Evolutionary conservation across 1,140 invertebrate species (phyloP).

Genomic region (Hesperophylax magnus): DNA sequence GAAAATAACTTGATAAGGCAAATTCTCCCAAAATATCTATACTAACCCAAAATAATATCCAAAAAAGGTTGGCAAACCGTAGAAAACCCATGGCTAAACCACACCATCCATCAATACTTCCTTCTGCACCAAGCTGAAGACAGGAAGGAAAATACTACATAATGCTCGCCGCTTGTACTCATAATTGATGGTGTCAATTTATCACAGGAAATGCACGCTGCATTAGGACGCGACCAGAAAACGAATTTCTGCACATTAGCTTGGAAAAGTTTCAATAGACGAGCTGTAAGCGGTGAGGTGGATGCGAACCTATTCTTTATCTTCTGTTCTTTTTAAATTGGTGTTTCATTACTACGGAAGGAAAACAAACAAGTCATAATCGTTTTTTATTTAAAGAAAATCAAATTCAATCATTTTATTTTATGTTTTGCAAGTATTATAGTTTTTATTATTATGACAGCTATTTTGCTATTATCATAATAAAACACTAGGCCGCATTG

Average conservation of each 20-base stretch:
- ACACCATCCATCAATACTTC: conserved; percentile 35
- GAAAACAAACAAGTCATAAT: too few relatives aligned
- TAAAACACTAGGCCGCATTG: too few relatives aligned
- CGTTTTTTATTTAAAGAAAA: too few relatives aligned
- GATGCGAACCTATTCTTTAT: too few relatives aligned
- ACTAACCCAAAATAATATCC: background rate
- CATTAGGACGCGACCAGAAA: conserved; percentile 33
- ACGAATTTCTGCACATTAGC: conserved; percentile 29
- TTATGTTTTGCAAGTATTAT: too few relatives aligned
- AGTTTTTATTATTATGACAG: too few relatives aligned
- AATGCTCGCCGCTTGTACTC: conserved; percentile 29
- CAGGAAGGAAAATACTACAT: background rate
- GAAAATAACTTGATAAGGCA: too few relatives aligned
- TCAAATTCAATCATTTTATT: too few relatives aligned
- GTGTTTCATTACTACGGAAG: too few relatives aligned
- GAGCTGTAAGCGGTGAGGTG: background rate
- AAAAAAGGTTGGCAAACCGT: background rate
- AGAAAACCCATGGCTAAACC: background rate
- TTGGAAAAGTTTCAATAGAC: conserved; percentile 31
- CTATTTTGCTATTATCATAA: too few relatives aligned
- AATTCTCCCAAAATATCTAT: too few relatives aligned
- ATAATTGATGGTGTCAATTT: conserved; percentile 57
- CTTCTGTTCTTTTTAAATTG: too few relatives aligned
- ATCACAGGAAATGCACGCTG: conserved; percentile 55
- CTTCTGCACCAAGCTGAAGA: conserved; percentile 25